phyloP scores from a whole-genome alignment of 2,888 invertebrate genomes.

The Xiphydria camelus region DNA sequence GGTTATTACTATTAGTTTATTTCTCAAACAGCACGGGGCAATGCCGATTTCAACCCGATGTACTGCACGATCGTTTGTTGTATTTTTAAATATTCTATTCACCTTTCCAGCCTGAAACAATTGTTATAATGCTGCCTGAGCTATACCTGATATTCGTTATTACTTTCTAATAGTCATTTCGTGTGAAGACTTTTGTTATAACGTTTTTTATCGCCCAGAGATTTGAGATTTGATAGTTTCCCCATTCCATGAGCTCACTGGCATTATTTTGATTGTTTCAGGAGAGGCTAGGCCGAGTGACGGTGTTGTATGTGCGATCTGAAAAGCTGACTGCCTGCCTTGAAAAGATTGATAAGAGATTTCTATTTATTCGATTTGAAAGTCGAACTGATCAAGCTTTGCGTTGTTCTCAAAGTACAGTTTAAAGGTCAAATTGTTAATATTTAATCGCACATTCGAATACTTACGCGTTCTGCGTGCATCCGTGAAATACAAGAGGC shows the following conservation, averaged over 20 bases:
- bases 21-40: too few relatives aligned
- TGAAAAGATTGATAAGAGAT: slow-evolving; percentile 26
- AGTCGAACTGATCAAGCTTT: background rate
- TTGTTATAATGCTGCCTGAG: slow-evolving; percentile 57
- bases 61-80: too few relatives aligned
- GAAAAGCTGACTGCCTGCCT: slow-evolving; percentile 24
- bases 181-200: slow-evolving; percentile 19
- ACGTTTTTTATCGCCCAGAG: slow-evolving; percentile 14
- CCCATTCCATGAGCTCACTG: slow-evolving; percentile 43
- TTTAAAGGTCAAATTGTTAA: too few relatives aligned
- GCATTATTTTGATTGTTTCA: slow-evolving; percentile 63
- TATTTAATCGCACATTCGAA: too few relatives aligned
- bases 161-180: slow-evolving; percentile 30
- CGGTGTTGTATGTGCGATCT: slow-evolving; percentile 25
- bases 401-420: background rate
- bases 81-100: slow-evolving; percentile 16
- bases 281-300: slow-evolving; percentile 57
- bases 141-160: slow-evolving; percentile 41
- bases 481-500: background rate
- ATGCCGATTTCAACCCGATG: too few relatives aligned
- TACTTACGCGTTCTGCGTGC: too few relatives aligned
- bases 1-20: too few relatives aligned
- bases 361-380: too few relatives aligned
- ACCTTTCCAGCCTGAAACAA: slow-evolving; percentile 55
- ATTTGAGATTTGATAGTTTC: slow-evolving; percentile 10